phyloP scores from a whole-genome alignment of 92 coral and sea anemone species.

The Desmophyllum pertusum region DNA sequence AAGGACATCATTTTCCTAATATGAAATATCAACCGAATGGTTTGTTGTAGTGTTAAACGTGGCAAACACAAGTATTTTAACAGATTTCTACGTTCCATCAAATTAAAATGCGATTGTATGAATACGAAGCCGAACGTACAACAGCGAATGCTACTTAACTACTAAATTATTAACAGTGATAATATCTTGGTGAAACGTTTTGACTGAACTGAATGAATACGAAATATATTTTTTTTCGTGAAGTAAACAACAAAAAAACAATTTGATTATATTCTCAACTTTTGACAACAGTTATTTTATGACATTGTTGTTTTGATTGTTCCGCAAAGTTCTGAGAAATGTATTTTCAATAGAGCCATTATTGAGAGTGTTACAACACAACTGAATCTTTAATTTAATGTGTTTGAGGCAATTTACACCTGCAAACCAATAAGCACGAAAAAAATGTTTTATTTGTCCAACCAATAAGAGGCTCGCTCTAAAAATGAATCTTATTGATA shows the following conservation, averaged over 20 bases:
- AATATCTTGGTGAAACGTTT: constrained; percentile 5
- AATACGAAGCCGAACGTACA: background rate
- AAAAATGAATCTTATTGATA: constrained; percentile 22
- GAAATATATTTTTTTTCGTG: background rate
- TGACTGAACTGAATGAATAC: constrained; percentile 8
- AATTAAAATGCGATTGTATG: background rate
- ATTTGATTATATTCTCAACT: background rate
- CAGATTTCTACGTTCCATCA: background rate
- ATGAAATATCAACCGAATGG: background rate
- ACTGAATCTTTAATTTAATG: constrained; percentile 37
- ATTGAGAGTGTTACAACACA: constrained; percentile 5
- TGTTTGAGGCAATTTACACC: constrained; percentile 38
- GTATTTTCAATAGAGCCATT: constrained; percentile 23
- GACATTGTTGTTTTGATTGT: constrained; percentile 5
- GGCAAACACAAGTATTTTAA: background rate
- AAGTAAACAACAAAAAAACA: background rate
- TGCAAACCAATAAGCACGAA: constrained; percentile 15
- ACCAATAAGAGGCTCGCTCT: constrained; percentile 14
- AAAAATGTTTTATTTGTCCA: constrained; percentile 16
- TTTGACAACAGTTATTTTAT: background rate
- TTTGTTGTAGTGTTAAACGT: background rate
- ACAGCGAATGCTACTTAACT: background rate
- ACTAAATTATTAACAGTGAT: constrained; percentile 30
- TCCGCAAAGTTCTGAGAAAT: background rate
- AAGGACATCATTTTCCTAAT: background rate